phyloP scores from a whole-genome alignment of 2,113 vertebrate genomes.

The Dicerorhinus sumatrensis region DNA sequence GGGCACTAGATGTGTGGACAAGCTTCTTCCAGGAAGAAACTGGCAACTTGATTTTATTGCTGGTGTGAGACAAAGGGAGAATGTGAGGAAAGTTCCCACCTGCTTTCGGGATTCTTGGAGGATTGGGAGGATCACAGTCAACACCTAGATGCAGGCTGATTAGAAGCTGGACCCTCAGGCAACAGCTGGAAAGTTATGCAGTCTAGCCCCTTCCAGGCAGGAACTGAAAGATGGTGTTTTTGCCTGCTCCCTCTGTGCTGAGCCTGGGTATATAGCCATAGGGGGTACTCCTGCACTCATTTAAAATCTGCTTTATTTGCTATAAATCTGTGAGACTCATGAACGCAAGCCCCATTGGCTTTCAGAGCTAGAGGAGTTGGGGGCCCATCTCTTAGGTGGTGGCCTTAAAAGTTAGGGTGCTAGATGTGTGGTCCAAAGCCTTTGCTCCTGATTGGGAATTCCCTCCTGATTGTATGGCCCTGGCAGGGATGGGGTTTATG shows the following conservation, averaged over 20 bases:
- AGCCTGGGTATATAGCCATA: not conserved
- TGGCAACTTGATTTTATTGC: not conserved
- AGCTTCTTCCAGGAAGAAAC: not conserved
- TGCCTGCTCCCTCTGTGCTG: not conserved
- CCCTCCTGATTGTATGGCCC: not conserved
- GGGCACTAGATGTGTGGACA: not conserved
- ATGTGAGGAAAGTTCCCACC: not conserved
- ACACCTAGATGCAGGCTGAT: not conserved
- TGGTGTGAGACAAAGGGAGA: not conserved
- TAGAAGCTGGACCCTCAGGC: not conserved
- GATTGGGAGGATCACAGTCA: not conserved
- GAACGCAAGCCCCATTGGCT: not conserved
- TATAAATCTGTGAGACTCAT: not conserved
- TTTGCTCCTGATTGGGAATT: not conserved
- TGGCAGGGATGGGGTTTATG: not conserved
- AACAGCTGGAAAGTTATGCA: not conserved
- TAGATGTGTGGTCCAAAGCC: not conserved
- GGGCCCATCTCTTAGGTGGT: not conserved
- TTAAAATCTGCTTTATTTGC: not conserved
- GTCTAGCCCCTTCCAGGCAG: not conserved
- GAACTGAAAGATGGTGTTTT: not conserved
- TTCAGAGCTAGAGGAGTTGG: not conserved
- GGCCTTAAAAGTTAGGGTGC: not conserved
- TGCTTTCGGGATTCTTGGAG: not conserved
- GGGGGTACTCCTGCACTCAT: not conserved